Conservation (phyloP, 2,113 vertebrate genomes). For the Macrotus californicus region DNA sequence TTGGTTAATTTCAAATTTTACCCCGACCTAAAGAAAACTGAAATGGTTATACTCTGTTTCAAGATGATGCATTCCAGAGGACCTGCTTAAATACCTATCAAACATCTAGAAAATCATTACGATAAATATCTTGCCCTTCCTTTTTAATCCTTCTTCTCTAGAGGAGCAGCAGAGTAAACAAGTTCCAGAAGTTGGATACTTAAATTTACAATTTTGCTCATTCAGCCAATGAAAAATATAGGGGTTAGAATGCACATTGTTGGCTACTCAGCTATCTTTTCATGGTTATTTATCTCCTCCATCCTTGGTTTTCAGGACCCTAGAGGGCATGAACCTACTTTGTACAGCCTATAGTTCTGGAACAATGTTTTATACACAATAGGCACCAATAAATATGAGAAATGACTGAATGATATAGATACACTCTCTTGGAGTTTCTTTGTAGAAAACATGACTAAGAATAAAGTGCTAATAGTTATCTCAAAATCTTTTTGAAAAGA, state of each 20-base stretch:
- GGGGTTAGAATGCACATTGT: background rate
- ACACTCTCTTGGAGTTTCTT: background rate
- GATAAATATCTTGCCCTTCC: background rate
- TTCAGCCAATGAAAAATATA: background rate
- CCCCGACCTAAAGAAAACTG: background rate
- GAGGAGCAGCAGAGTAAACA: background rate
- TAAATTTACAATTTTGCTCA: conserved; percentile 9
- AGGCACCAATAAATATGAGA: background rate
- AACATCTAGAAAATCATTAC: conserved; percentile 21
- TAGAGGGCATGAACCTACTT: background rate
- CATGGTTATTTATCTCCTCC: background rate
- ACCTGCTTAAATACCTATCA: conserved; percentile 26
- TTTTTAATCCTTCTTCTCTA: background rate
- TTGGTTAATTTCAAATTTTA: conserved; percentile 35
- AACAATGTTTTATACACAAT: background rate
- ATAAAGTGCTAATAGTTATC: background rate
- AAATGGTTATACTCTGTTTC: background rate
- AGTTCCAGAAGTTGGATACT: background rate
- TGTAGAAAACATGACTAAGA: background rate
- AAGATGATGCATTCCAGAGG: background rate
- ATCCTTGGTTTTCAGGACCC: background rate
- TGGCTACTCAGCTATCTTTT: conserved; percentile 18
- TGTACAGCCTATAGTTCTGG: background rate
- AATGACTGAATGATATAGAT: background rate
- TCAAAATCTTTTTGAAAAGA: conserved; percentile 23